phyloP scores from a whole-genome alignment of 2,113 vertebrate species.

The Heloderma charlesbogerti region DNA sequence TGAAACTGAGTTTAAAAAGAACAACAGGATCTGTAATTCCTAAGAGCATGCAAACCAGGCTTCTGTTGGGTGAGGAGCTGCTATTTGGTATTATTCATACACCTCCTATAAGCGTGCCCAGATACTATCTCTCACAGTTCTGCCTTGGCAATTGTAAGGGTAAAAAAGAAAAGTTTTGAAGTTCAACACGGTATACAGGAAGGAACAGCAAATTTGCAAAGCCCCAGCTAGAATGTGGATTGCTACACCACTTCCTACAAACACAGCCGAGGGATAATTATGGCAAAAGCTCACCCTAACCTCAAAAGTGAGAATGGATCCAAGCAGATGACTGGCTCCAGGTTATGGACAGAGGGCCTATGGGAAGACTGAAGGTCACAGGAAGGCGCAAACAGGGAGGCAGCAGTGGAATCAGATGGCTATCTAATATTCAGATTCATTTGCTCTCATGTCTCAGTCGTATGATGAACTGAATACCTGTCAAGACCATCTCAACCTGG shows the following conservation, averaged over 20 bases:
- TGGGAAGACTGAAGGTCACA: neutral
- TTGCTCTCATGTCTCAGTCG: neutral
- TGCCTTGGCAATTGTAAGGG: neutral
- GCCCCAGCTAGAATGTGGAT: neutral
- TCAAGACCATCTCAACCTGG: neutral
- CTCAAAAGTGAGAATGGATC: neutral
- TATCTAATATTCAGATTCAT: neutral
- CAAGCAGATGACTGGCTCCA: too few relatives aligned
- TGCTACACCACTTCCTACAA: neutral
- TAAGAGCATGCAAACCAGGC: neutral
- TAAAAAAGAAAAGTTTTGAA: neutral
- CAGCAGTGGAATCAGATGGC: neutral
- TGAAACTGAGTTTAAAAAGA: neutral
- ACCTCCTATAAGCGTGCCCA: neutral
- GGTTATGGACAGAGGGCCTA: neutral
- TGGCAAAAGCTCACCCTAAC: neutral
- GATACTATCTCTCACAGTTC: neutral
- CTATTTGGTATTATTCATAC: neutral
- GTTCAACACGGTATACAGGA: neutral
- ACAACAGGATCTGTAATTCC: neutral
- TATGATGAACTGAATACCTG: neutral
- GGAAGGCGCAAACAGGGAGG: neutral
- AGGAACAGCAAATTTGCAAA: neutral
- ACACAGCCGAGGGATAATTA: neutral
- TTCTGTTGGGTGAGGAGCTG: neutral